Evolutionary conservation across 1,140 invertebrate species (phyloP).

Genomic region (Cydia fagiglandana): DNA sequence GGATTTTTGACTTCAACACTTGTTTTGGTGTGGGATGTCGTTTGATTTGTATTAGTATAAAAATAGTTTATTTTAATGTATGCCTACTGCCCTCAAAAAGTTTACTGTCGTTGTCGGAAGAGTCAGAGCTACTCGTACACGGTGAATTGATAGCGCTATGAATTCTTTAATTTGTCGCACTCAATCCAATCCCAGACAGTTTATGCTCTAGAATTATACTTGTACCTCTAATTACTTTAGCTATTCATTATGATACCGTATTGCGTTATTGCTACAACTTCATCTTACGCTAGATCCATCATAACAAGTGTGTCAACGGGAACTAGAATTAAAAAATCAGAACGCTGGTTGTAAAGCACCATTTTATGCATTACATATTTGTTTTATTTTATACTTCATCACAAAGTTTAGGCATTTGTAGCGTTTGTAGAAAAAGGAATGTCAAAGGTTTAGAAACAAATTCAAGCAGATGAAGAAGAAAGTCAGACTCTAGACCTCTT

Average conservation of each 20-base stretch:
- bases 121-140: slow-evolving; percentile 1
- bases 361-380: too few relatives aligned
- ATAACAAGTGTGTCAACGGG: background rate
- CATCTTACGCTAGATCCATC: background rate
- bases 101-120: slow-evolving; percentile 11
- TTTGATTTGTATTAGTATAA: background rate
- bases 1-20: too few relatives aligned
- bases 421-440: too few relatives aligned
- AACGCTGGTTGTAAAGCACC: background rate
- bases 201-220: slow-evolving; percentile 9
- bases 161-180: slow-evolving; percentile 18
- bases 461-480: too few relatives aligned
- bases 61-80: background rate
- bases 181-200: background rate
- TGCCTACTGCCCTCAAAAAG: background rate
- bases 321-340: background rate
- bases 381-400: too few relatives aligned
- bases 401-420: too few relatives aligned
- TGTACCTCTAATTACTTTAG: slow-evolving; percentile 10
- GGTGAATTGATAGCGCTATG: slow-evolving; percentile 17
- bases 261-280: slow-evolving; percentile 8
- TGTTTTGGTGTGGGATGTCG: too few relatives aligned
- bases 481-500: too few relatives aligned
- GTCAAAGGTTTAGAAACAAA: too few relatives aligned
- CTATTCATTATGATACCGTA: background rate